Percentiles rank a stretch among this genome's conserved stretches.
Evolutionary conservation across 2,888 invertebrate genomes (phyloP).

Genomic region (Caenorhabditis auriculariae): DNA sequence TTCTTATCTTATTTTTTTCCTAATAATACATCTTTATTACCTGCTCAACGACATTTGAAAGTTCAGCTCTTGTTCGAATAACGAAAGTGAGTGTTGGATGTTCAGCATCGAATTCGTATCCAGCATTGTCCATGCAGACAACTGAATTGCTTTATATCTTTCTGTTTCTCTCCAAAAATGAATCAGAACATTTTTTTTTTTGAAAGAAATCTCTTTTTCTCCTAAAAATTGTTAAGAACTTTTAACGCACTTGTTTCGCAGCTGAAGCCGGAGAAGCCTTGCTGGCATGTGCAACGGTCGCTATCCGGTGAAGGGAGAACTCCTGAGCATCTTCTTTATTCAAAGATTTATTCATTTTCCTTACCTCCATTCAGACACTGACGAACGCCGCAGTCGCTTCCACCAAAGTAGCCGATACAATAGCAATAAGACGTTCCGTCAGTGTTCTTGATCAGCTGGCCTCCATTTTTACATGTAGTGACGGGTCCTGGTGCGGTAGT

Average conservation of each 20-base stretch:
- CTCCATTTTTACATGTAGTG: conserved; percentile 35
- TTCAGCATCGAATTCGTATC: conserved; percentile 34
- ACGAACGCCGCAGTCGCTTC: conserved; percentile 33
- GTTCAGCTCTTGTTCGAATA: conserved; percentile 27
- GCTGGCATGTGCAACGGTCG: conserved; percentile 27
- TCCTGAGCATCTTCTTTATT: conserved; percentile 8
- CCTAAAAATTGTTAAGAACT: not conserved
- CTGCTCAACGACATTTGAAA: conserved; percentile 34
- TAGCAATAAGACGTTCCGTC: conserved; percentile 35
- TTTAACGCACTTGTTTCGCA: conserved; percentile 31
- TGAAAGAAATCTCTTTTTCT: not conserved
- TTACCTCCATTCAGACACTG: conserved; percentile 43
- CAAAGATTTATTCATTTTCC: not conserved
- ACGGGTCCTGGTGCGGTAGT: conserved; percentile 27
- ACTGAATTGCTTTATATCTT: no score
- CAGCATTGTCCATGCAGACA: conserved; percentile 33
- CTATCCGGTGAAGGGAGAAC: conserved; percentile 6
- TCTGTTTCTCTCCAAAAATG: no score
- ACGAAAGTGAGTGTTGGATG: conserved; percentile 47
- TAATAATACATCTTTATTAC: conserved; percentile 2
- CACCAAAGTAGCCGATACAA: conserved; percentile 35
- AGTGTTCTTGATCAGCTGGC: conserved; percentile 25
- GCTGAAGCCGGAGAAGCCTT: conserved; percentile 40
- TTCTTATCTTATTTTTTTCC: not conserved
- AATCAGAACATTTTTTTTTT: no score